Base-by-base conservation (phyloP, 1,140 invertebrate species). In the Calephelis virginiensis region DNA sequence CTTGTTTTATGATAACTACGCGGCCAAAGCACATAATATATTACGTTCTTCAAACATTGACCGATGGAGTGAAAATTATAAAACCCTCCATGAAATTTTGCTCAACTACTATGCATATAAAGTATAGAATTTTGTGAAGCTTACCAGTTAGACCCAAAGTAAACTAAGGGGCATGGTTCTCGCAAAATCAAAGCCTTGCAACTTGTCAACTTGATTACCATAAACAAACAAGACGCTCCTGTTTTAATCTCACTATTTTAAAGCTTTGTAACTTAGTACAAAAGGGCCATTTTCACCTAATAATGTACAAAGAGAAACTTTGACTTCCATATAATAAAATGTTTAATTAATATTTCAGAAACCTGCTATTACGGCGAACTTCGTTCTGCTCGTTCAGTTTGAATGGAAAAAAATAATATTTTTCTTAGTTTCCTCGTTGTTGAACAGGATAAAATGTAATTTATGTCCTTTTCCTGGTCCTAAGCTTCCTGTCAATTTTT, bases 151-250 rank as follows among this genome's bases (percentile, higher is more conserved):
- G 73, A 73, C 72, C 68, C 69, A 84, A 81, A 86, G 83, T 83
- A 85, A 89, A 85, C 77, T 46, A 56, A 43, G 63, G 70, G 79
- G 80, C 77, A 78, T 73, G 78, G 65, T 66, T 72, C 69, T 61
- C 63, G 66, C 73, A 76, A 71, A 87, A 87, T 89, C 84, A 89
- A 89, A 88, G 86, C 78, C 72, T 77, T 71, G 71, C 76, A 84
- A 85, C 80, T 86, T 85, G 81, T 83, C 84, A 81, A 82, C 82
- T 86, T 77, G 73, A 89, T 89, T 89, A 81, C 76, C 86, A 89
- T 89, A 89, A 82, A 83, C 86, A 86, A 89, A 88, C 86, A 74
- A 80, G 73, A 77, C 79, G 76, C 81, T 80, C 64, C 75, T 72
- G 77, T 79, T 85, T 87, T 89, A 89, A 89, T 87, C 78, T 82